Percentiles rank a stretch among this genome's conserved stretches.
These are phyloP conservation scores for Tipula unca DNA, from an alignment of 2,888 invertebrate species.

Conservation along the genomic window DNA sequence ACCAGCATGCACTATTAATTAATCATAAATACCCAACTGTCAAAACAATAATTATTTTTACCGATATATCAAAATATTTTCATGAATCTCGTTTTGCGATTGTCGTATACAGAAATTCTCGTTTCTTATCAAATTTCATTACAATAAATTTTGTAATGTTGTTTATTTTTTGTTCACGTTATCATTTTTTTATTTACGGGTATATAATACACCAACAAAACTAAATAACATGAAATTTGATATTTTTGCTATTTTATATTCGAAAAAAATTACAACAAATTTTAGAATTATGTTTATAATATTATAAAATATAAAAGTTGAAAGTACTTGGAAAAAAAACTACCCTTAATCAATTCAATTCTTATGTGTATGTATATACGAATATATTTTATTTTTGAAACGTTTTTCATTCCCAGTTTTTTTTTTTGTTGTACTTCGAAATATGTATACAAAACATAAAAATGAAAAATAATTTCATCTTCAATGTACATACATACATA, in stretches of 20 bases:
- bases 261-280: not conserved
- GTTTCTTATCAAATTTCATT: not conserved
- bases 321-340: not conserved
- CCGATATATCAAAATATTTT: not conserved
- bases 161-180: not conserved
- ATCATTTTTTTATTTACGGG: not conserved
- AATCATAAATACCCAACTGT: not conserved
- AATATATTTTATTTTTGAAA: not conserved
- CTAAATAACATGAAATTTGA: not conserved
- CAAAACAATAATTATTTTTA: not conserved
- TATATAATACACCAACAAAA: no score
- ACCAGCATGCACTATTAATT: not conserved
- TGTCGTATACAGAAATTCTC: not conserved
- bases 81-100: not conserved
- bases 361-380: not conserved
- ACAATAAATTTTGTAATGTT: not conserved
- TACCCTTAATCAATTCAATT: constrained; percentile 14
- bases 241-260: not conserved
- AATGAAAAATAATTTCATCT: not conserved
- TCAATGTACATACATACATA: no score
- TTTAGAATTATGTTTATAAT: not conserved
- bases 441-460: not conserved
- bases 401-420: not conserved
- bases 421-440: not conserved
- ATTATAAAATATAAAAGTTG: not conserved